These are phyloP conservation scores for Gymnoscopelus microlampas DNA, from an alignment of 2,797 vertebrate species.

Conservation along the genomic window DNA sequence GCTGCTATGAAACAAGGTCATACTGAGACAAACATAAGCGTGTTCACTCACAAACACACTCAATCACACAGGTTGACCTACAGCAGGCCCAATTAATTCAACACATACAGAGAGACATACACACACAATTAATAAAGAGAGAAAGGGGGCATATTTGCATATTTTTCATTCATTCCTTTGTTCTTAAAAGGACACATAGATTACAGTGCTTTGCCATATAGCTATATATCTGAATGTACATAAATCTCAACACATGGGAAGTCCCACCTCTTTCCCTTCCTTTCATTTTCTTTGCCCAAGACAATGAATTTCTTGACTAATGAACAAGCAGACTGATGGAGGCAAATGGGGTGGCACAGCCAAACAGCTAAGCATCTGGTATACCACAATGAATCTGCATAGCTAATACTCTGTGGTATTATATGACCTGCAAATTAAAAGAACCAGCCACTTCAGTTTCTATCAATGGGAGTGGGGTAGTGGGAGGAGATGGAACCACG, in stretches of 20 bases:
- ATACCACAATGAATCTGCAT: slow-evolving; percentile 16
- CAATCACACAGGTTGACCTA: neutral
- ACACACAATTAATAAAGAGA: slow-evolving; percentile 30
- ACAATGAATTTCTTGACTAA: slow-evolving; percentile 10
- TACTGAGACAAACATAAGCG: neutral
- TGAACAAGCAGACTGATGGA: neutral
- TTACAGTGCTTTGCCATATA: slow-evolving; percentile 21
- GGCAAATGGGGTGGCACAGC: neutral
- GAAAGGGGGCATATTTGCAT: slow-evolving; percentile 13
- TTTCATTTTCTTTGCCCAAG: neutral
- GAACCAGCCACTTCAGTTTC: neutral
- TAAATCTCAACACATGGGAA: slow-evolving; percentile 18
- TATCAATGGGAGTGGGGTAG: neutral
- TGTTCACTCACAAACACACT: neutral
- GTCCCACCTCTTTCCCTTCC: neutral
- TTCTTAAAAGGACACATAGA: slow-evolving; percentile 20
- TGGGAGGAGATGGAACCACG: neutral
- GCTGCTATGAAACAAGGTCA: neutral
- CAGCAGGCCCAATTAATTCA: slow-evolving; percentile 13
- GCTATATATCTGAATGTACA: slow-evolving; percentile 3
- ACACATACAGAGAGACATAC: neutral
- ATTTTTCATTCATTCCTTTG: slow-evolving; percentile 25
- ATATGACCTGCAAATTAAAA: slow-evolving; percentile 26
- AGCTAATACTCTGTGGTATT: slow-evolving; percentile 10
- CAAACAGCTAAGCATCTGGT: neutral